A percentile compares a stretch with the other conserved stretches of the same genome.
Conservation (phyloP, 2,797 vertebrate species). For the Rhynchonycteris naso region DNA sequence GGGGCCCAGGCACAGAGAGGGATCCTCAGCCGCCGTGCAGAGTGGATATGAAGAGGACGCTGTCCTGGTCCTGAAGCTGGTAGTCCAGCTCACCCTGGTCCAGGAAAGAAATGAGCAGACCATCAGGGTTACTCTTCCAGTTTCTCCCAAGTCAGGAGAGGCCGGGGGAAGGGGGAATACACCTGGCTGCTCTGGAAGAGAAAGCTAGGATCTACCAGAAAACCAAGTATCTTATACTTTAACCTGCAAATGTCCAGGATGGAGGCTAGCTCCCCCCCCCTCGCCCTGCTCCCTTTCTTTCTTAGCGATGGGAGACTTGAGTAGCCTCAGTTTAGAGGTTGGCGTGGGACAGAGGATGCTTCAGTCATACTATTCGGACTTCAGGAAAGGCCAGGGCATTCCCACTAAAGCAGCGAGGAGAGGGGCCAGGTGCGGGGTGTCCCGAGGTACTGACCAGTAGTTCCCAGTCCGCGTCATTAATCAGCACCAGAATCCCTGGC, state of each 20-base stretch:
- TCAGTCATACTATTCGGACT: neutral
- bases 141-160: conserved; percentile 49
- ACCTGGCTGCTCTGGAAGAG: conserved; percentile 2
- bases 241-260: neutral
- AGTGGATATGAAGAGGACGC: conserved; percentile 97
- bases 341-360: neutral
- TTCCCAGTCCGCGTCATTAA: conserved; percentile 99
- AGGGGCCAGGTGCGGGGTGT: neutral
- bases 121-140: conserved; percentile 58
- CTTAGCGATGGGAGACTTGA: neutral
- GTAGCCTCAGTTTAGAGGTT: neutral
- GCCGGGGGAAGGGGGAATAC: neutral
- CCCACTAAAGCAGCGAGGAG: neutral
- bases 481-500: conserved; percentile 97
- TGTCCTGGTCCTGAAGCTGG: conserved; percentile 95
- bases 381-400: neutral
- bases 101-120: conserved; percentile 64
- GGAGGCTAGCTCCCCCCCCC: neutral
- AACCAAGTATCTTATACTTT: neutral
- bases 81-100: conserved; percentile 96
- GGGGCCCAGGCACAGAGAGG: conserved; percentile 68
- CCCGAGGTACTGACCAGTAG: conserved; percentile 93
- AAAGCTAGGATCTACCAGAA: conserved; percentile 9
- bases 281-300: neutral
- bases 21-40: conserved; percentile 94